phyloP scores from a whole-genome alignment of 2,797 vertebrate genomes.

The Lithobates pipiens region DNA sequence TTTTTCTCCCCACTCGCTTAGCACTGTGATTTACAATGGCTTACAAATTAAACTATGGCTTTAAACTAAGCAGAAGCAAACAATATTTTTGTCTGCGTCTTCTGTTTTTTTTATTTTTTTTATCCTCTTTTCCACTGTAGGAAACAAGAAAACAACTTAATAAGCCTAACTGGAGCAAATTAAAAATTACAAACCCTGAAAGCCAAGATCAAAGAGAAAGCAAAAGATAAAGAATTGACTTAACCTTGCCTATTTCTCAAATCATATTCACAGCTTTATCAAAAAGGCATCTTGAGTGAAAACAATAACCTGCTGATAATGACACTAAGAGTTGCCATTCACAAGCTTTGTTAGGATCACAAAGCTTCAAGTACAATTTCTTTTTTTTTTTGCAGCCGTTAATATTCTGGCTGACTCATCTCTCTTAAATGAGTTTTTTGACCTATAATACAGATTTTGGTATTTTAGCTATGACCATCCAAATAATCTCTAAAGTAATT shows the following conservation, averaged over 20 bases:
- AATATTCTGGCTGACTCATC: constrained; percentile 58
- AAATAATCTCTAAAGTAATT: constrained; percentile 49
- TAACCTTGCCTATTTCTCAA: constrained; percentile 44
- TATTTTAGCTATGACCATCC: constrained; percentile 54
- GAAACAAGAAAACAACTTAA: constrained; percentile 33
- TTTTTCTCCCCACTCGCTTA: too few relatives aligned
- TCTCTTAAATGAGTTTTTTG: constrained; percentile 59
- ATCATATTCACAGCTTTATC: constrained; percentile 35
- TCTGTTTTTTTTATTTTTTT: too few relatives aligned
- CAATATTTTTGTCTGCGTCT: constrained; percentile 15
- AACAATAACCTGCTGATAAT: constrained; percentile 50
- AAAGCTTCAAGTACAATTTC: constrained; percentile 43
- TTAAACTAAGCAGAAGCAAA: not conserved
- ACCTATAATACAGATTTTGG: constrained; percentile 56
- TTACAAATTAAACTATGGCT: not conserved
- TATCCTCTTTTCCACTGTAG: not conserved
- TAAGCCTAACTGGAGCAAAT: constrained; percentile 20
- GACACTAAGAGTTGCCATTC: constrained; percentile 44
- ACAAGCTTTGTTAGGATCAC: constrained; percentile 41
- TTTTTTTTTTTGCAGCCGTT: constrained; percentile 22
- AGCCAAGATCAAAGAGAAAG: constrained; percentile 37
- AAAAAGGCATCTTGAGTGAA: constrained; percentile 47
- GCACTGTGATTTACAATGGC: too few relatives aligned
- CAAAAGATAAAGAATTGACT: constrained; percentile 48
- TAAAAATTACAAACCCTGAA: constrained; percentile 35